A percentile compares a stretch with the other conserved stretches of the same genome.
Evolutionary conservation across 1,140 invertebrate genomes (phyloP).

Genomic region (Triops longicaudatus): DNA sequence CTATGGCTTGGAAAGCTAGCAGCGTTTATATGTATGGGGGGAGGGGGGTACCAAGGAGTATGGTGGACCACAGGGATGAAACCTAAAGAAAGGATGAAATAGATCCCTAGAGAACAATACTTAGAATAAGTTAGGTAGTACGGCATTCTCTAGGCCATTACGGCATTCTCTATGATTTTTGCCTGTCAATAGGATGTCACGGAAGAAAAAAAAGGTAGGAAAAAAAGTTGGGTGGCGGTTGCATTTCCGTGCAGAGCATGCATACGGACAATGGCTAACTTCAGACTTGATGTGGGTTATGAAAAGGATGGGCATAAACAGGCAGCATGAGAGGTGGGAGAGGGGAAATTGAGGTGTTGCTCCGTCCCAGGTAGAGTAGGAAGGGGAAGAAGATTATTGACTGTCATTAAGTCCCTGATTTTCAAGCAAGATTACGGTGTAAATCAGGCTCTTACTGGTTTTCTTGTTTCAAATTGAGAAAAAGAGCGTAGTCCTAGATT

Average conservation of each 20-base stretch:
- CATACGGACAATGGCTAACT: neutral
- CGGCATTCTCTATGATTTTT: neutral
- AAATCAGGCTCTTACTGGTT: neutral
- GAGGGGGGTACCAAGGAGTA: neutral
- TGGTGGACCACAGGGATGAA: neutral
- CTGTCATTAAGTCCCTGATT: conserved; percentile 3
- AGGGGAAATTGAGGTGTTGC: neutral
- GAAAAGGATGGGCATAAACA: neutral
- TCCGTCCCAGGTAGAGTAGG: neutral
- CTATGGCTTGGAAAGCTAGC: neutral
- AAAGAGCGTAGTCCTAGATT: neutral
- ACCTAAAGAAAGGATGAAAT: neutral
- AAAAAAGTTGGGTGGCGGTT: neutral
- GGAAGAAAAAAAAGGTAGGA: neutral
- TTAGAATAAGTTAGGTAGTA: too few species aligned
- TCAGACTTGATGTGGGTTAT: neutral
- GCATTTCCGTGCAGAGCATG: neutral
- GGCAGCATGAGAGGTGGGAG: neutral
- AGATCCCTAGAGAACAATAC: neutral
- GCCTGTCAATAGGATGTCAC: neutral
- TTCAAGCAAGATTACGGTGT: neutral
- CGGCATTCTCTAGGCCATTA: neutral
- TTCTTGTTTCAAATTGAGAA: too few species aligned
- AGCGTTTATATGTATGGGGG: neutral
- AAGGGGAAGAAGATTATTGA: conserved; percentile 1